A percentile compares a stretch with the other conserved stretches of the same genome.
Evolutionary conservation across 37 sponge, comb jelly and placozoan species (phyloP).

Genomic region (Chondrilla cf. caribensis): DNA sequence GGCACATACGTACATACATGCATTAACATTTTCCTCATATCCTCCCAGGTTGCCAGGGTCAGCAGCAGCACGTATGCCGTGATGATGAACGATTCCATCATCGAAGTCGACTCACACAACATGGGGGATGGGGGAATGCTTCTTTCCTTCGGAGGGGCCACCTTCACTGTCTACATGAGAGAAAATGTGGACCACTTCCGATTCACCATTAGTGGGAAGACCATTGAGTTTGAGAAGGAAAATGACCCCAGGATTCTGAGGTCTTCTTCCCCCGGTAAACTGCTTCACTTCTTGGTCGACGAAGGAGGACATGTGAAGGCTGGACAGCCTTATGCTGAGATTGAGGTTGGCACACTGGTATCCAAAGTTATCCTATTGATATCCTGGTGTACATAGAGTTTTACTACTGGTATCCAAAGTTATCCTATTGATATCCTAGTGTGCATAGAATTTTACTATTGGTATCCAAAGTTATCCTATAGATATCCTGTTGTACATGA

Average conservation of each 20-base stretch:
- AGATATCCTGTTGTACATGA: too few species aligned
- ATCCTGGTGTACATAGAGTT: neutral
- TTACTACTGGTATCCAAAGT: neutral
- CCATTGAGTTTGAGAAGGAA: conserved; percentile 96
- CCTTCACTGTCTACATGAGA: conserved; percentile 87
- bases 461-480: neutral
- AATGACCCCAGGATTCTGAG: conserved; percentile 86
- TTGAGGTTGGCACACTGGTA: conserved; percentile 47
- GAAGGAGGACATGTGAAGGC: conserved; percentile 82
- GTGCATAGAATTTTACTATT: neutral
- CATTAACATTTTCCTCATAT: neutral
- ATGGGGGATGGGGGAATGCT: conserved; percentile 88
- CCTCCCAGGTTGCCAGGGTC: conserved; percentile 46
- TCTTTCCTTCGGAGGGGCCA: conserved; percentile 72
- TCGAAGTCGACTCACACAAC: conserved; percentile 75
- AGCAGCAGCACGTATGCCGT: conserved; percentile 55
- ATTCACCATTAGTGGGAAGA: conserved; percentile 83
- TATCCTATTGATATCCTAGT: neutral
- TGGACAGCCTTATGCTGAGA: conserved; percentile 82
- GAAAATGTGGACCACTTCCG: conserved; percentile 81
- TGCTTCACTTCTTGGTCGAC: conserved; percentile 79
- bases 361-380: neutral
- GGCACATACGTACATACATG: neutral
- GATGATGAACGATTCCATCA: conserved; percentile 72
- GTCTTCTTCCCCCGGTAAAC: conserved; percentile 91